phyloP scores from a whole-genome alignment of 1,140 invertebrate genomes.

The Bombus confusus region DNA sequence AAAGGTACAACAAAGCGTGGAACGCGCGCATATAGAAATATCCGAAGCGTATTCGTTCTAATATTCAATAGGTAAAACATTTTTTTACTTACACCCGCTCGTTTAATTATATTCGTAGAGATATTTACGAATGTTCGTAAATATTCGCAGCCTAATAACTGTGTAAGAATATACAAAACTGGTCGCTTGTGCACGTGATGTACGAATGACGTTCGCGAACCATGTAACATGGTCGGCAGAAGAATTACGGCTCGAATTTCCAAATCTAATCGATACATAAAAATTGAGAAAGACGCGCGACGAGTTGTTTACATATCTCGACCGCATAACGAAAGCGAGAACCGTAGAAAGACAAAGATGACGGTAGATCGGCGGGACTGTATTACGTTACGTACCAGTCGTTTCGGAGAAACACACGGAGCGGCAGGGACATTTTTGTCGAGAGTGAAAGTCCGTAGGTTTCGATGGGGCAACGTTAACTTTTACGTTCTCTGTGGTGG shows the following conservation, averaged over 20 bases:
- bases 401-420: neutral
- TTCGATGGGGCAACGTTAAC: conserved; percentile 57
- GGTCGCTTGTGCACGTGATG: no score
- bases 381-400: neutral
- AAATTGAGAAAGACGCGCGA: neutral
- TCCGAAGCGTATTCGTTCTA: neutral
- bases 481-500: conserved; percentile 56
- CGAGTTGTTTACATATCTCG: no score
- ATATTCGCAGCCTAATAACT: no score
- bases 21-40: neutral
- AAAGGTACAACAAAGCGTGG: no score
- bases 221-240: no score
- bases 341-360: neutral
- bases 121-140: no score
- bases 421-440: conserved; percentile 48
- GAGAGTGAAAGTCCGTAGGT: conserved; percentile 65
- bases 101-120: no score
- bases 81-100: no score
- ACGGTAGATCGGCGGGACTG: neutral
- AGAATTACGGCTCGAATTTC: no score
- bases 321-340: neutral
- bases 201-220: no score
- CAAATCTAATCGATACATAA: neutral
- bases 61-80: no score
- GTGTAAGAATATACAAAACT: no score